A percentile compares a stretch with the other conserved stretches of the same genome.
Conservation (phyloP, 2,113 vertebrate species). For the Hoplias malabaricus region DNA sequence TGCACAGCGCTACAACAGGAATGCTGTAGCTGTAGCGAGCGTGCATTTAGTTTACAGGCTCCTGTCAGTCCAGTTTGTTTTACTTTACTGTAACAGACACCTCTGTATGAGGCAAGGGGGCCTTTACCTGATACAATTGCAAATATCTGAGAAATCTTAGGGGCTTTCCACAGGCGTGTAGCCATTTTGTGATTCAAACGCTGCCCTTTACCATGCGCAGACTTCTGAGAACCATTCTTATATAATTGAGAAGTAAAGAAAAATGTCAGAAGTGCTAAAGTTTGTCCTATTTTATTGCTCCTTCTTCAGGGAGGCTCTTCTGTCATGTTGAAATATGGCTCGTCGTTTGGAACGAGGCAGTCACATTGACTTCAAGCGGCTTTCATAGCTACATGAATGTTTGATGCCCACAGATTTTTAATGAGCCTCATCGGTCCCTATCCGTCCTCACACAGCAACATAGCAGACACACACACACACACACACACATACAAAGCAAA, state of each 20-base stretch:
- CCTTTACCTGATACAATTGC: background rate
- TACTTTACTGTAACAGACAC: background rate
- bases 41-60: background rate
- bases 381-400: background rate
- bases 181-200: background rate
- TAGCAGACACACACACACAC: too few relatives aligned
- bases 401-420: constrained; percentile 17
- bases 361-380: constrained; percentile 16
- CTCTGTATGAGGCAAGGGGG: background rate
- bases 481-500: too few relatives aligned
- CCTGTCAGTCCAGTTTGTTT: background rate
- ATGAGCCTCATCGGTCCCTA: constrained; percentile 28
- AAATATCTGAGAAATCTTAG: background rate
- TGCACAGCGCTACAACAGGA: background rate
- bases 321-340: constrained; percentile 27
- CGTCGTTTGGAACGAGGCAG: constrained; percentile 1
- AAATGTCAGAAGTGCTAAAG: constrained; percentile 26
- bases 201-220: constrained; percentile 7
- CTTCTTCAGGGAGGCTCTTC: background rate
- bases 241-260: constrained; percentile 22
- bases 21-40: background rate
- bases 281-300: background rate
- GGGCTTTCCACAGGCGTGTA: background rate
- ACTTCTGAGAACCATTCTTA: constrained; percentile 1
- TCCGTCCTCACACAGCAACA: constrained; percentile 18